Evolutionary conservation across 2,797 vertebrate species (phyloP), one percentile per base, ranked within the genome.

Genomic region (Poeciliopsis gracilis): DNA sequence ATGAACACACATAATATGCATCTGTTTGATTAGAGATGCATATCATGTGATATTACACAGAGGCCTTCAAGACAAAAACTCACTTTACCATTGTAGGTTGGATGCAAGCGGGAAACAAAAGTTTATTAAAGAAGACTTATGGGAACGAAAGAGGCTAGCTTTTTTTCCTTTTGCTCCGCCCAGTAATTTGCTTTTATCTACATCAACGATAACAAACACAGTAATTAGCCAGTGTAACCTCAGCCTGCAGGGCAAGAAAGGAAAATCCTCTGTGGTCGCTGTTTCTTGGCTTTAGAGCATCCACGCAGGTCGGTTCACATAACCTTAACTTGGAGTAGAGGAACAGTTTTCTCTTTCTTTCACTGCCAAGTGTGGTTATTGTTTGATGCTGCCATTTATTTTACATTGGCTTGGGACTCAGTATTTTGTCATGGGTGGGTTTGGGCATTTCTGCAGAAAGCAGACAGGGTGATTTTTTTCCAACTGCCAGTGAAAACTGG

Each of bases 251-350:
- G 83, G 81, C 84, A 82, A 75, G 80, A 76, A 82, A 84, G 76
- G 41, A 69, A 83, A 89, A 87, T 83, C 72, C 81, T 91, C 84
- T 88, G 92, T 82, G 87, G 90, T 92, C 51, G 75, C 71, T 88
- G 77, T 75, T 16, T 86, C 66, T 82, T 76, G 81, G 57, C 86
- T 83, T 69, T 82, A 72, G 75, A 73, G 73, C 77, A 79, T 80
- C 86, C 74, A 59, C 49, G 4, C 79, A 80, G 89, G 87, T 91
- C 88, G 49, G 73, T 92, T 94, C 92, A 94, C 94, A 94, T 91
- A 93, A 93, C 92, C 93, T 85, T 80, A 0, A 36, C 69, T 84
- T 84, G 78, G 81, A 63, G 46, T 55, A 59, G 80, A 89, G 76
- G 76, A 91, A 85, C 76, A 89, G 73, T 84, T 85, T 81, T 79